Conservation (phyloP, 1,140 invertebrate species). For the Leptopilina boulardi region DNA sequence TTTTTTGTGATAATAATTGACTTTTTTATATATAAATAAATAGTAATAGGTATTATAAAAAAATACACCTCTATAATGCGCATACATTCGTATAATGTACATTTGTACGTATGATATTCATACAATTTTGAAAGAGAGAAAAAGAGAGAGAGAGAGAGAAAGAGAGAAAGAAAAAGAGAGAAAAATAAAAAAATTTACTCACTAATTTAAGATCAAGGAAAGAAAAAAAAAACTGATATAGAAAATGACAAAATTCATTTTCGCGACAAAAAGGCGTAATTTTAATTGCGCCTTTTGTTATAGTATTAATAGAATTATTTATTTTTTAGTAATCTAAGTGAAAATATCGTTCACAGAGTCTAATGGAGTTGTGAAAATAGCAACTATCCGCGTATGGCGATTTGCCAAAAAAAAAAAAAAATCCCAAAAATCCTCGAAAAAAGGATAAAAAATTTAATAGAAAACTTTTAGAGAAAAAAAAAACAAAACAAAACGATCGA, state of each 20-base stretch:
- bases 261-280: constrained; percentile 34
- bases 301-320: constrained; percentile 56
- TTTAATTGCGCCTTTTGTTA: constrained; percentile 42
- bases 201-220: constrained; percentile 34
- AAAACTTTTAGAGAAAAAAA: constrained; percentile 17
- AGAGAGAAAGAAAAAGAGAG: constrained; percentile 4
- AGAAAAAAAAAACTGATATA: too few relatives aligned
- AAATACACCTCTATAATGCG: constrained; percentile 28
- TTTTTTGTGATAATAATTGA: constrained; percentile 32
- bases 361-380: constrained; percentile 51
- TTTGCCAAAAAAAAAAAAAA: constrained; percentile 51
- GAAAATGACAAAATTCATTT: constrained; percentile 36
- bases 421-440: constrained; percentile 37
- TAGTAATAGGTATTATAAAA: too few relatives aligned
- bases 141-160: constrained; percentile 7
- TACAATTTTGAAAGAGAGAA: constrained; percentile 31
- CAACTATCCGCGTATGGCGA: constrained; percentile 56
- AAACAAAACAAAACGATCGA: too few relatives aligned
- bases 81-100: constrained; percentile 40
- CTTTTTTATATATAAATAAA: constrained; percentile 12
- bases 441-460: constrained; percentile 5
- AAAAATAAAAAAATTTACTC: constrained; percentile 27
- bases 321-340: constrained; percentile 58
- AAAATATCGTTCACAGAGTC: constrained; percentile 37
- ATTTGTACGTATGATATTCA: constrained; percentile 52